phyloP scores from a whole-genome alignment of 2,797 vertebrate genomes.

The Masticophis lateralis region DNA sequence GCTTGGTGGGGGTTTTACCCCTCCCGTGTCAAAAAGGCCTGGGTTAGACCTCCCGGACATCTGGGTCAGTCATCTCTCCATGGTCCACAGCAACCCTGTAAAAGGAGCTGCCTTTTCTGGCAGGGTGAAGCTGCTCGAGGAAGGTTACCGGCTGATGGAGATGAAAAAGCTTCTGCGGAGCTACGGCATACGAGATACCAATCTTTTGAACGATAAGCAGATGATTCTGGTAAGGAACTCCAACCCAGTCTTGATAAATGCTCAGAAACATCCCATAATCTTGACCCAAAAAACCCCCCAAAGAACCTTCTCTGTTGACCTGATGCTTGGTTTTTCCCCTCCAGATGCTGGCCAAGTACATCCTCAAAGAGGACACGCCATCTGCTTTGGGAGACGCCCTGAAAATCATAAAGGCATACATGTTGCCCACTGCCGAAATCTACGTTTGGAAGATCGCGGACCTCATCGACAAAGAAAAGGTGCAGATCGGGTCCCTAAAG shows the following conservation, averaged over 20 bases:
- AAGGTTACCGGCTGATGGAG: constrained; percentile 92
- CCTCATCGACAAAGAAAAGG: constrained; percentile 80
- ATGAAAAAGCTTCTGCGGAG: constrained; percentile 89
- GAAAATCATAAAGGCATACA: constrained; percentile 83
- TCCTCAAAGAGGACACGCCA: constrained; percentile 85
- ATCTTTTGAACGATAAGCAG: constrained; percentile 81
- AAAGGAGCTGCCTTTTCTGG: constrained; percentile 21
- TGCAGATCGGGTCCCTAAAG: constrained; percentile 51
- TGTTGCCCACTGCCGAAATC: constrained; percentile 81
- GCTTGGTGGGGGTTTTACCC: neutral
- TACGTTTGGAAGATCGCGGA: constrained; percentile 81
- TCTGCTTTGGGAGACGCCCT: constrained; percentile 88
- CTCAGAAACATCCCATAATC: neutral
- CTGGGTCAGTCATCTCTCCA: neutral
- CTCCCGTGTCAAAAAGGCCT: neutral
- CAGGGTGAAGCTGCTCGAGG: constrained; percentile 89
- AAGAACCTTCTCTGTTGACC: neutral
- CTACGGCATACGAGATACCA: constrained; percentile 90
- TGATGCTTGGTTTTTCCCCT: neutral
- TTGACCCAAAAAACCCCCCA: neutral
- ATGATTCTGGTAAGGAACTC: constrained; percentile 81
- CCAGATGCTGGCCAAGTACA: constrained; percentile 86
- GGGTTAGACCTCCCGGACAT: neutral
- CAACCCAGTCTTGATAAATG: neutral
- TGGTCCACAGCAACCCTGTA: neutral